These are phyloP conservation scores for Apodemia duryi DNA, from an alignment of 2,888 invertebrate species.

Conservation along the genomic window DNA sequence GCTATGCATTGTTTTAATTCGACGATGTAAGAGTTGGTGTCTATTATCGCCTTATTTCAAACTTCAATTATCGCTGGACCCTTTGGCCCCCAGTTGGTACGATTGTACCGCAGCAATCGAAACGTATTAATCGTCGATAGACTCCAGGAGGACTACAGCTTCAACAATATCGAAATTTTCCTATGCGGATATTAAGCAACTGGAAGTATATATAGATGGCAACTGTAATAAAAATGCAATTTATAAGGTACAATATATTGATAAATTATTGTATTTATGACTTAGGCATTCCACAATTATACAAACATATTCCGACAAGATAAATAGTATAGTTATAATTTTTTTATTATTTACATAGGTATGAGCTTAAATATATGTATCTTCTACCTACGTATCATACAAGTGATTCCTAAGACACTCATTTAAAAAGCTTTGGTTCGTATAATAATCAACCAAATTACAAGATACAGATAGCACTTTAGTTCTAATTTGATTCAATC, in stretches of 20 bases:
- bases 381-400: conserved; percentile 11
- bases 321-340: conserved; percentile 16
- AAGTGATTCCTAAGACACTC: conserved; percentile 15
- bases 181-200: no score
- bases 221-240: not conserved
- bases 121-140: no score
- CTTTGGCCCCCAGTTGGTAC: no score
- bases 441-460: conserved; percentile 10
- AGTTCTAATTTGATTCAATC: no score
- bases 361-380: conserved; percentile 2
- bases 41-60: no score
- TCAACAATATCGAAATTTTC: no score
- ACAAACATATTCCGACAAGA: conserved; percentile 17
- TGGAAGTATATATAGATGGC: no score
- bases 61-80: no score
- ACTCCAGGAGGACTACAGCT: no score
- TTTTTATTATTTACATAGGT: conserved; percentile 10
- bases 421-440: conserved; percentile 22
- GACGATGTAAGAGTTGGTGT: no score
- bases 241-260: conserved; percentile 9
- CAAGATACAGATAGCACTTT: not conserved
- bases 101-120: no score
- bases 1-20: no score
- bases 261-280: conserved; percentile 21
- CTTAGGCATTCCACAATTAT: conserved; percentile 25